Base-by-base conservation (phyloP, 2,888 invertebrate genomes). In the Mythimna albipuncta region DNA sequence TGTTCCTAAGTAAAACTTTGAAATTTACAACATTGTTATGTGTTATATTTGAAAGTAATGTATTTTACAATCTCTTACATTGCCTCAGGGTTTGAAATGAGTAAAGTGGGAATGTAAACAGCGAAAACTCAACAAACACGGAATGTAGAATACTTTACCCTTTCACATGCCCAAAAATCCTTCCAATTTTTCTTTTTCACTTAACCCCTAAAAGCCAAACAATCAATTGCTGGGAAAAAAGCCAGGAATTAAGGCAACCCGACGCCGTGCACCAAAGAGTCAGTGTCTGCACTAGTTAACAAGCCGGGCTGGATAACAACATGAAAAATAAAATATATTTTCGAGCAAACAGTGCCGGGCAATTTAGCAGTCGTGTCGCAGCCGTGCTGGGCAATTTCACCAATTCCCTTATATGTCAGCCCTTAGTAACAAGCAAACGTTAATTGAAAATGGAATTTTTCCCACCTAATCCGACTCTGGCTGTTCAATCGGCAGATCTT, bases 381-480 rank as follows among this genome's bases (percentile, higher is more conserved):
- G 81, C 81, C 82, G 86, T 83, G 84, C 86, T 76, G 86, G 91
- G 90, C 91, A 93, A 93, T 95, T 92, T 88, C 85, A 79, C 79
- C 82, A 76, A 78, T 84, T 85, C 79, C 82, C 85, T 85, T 80
- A 88, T 84, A 85, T 90, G 91, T 92, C 87, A 85, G 81, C 84
- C 85, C 86, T 83, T 81, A 79, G 86, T 90, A 92, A 95, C 95
- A 96, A 94, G 95, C 91, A 86, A 82, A 77, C 89, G 91, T 92
- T 96, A 96, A 96, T 96, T 96, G 95, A 94, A 95, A 94, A 91
- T 87, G 90, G 91, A 87, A 90, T 93, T 94, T 94, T 93, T 92
- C 90, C 89, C 91, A 92, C 90, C 91, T 93, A 93, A 92, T 91
- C 90, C 90, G 50, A 64, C 79, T 79, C 79, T 86, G 89, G 82